phyloP scores from a whole-genome alignment of 2,888 invertebrate species.

The Amitus sp. region DNA sequence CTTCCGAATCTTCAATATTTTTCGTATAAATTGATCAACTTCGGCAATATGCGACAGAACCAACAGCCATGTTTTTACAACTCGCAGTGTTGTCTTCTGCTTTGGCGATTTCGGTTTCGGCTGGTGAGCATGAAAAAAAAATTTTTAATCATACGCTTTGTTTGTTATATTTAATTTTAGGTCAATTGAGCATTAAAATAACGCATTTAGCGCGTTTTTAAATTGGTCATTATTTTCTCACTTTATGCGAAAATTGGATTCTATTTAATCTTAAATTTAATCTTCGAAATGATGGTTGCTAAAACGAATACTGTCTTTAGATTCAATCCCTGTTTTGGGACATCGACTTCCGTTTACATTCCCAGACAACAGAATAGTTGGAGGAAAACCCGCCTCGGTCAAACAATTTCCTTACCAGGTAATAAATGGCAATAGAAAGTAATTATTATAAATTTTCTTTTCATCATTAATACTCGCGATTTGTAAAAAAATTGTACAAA shows the following conservation, averaged over 20 bases:
- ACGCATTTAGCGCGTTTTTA: no score
- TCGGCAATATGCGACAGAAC: not conserved
- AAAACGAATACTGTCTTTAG: no score
- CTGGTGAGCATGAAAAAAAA: not conserved
- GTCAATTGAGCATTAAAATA: no score
- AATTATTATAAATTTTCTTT: no score
- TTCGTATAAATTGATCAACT: not conserved
- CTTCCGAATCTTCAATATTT: not conserved
- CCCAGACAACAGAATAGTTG: conserved; percentile 15
- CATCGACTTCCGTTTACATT: not conserved
- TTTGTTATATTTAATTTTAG: no score
- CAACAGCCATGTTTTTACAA: not conserved
- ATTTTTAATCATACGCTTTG: no score
- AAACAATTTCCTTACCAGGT: conserved; percentile 39
- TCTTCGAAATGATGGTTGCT: no score
- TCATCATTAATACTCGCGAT: not conserved
- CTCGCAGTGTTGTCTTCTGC: not conserved
- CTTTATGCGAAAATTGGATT: no score
- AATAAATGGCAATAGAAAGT: no score
- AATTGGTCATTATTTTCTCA: no score
- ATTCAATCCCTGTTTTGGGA: not conserved
- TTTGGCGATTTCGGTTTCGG: not conserved
- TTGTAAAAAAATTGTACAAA: not conserved
- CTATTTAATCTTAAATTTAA: no score
- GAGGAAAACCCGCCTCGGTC: conserved; percentile 21